Conservation (phyloP, 2,888 invertebrate species). For the Ennomos fuscantarius region DNA sequence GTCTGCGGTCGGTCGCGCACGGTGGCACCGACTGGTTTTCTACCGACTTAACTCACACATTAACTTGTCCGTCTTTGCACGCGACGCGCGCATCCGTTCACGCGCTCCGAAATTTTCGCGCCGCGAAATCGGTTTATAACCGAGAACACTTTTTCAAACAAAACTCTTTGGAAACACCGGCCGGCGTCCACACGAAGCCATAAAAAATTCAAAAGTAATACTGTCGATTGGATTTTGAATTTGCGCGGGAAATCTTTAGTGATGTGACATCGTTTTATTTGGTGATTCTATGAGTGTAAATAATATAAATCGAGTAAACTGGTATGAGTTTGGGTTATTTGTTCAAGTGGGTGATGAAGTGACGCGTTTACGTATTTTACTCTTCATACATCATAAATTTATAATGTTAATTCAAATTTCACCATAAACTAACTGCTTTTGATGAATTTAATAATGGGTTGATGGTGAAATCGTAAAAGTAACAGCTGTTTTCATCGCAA, state of each 20-base stretch:
- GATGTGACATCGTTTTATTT: slow-evolving; percentile 45
- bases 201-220: slow-evolving; percentile 35
- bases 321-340: slow-evolving; percentile 66
- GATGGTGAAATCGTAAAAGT: slow-evolving; percentile 26
- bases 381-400: slow-evolving; percentile 23
- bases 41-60: slow-evolving; percentile 66
- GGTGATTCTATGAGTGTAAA: slow-evolving; percentile 38
- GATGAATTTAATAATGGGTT: slow-evolving; percentile 31
- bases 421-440: slow-evolving; percentile 18
- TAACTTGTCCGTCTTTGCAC: slow-evolving; percentile 65
- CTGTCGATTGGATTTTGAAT: slow-evolving; percentile 30
- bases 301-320: slow-evolving; percentile 45
- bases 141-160: slow-evolving; percentile 34
- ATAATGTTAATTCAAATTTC: slow-evolving; percentile 22
- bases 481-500: slow-evolving; percentile 14
- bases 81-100: slow-evolving; percentile 74
- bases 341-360: slow-evolving; percentile 59
- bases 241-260: slow-evolving; percentile 45
- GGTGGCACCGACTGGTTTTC: slow-evolving; percentile 60
- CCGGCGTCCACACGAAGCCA: slow-evolving; percentile 16
- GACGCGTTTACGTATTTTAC: slow-evolving; percentile 43
- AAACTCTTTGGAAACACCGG: slow-evolving; percentile 34
- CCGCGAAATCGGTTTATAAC: slow-evolving; percentile 60
- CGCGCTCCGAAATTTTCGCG: slow-evolving; percentile 71
- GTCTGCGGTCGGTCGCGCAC: slow-evolving; percentile 29